These are phyloP conservation scores for Falco rusticolus DNA, from an alignment of 2,797 vertebrate species.

Conservation along the genomic window DNA sequence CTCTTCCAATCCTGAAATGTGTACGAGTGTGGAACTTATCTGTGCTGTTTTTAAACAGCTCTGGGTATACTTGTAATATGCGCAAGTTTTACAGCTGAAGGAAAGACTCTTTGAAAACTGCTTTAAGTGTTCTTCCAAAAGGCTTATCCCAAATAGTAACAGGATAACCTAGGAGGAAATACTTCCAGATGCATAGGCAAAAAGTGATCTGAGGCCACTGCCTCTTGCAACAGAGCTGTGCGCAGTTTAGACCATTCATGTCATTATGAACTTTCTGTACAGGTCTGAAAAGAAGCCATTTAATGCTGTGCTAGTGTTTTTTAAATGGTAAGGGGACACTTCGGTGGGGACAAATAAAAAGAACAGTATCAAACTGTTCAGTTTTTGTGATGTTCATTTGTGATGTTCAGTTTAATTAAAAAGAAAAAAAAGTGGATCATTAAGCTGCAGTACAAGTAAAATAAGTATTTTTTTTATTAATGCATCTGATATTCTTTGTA, in stretches of 20 bases:
- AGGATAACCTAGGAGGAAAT: background rate
- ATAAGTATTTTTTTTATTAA: background rate
- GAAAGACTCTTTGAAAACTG: no score
- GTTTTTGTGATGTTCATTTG: background rate
- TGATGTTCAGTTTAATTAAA: background rate
- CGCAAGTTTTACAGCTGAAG: no score
- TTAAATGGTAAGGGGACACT: background rate
- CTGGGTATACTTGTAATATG: no score
- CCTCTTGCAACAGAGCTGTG: background rate
- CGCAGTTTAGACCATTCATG: background rate
- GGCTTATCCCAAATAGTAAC: background rate
- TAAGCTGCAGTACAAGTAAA: background rate
- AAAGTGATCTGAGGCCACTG: background rate
- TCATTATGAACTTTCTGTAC: background rate
- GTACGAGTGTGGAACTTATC: background rate
- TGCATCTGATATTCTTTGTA: background rate
- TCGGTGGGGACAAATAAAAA: background rate
- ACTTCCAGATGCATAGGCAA: background rate
- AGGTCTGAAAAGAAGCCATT: background rate
- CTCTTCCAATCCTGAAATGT: background rate
- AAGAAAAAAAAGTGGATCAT: background rate
- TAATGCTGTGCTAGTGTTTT: background rate
- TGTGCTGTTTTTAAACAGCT: background rate
- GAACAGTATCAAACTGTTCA: background rate
- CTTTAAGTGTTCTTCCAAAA: background rate